These are phyloP conservation scores for Panonychus citri DNA, from an alignment of 1,140 invertebrate species.

Conservation along the genomic window DNA sequence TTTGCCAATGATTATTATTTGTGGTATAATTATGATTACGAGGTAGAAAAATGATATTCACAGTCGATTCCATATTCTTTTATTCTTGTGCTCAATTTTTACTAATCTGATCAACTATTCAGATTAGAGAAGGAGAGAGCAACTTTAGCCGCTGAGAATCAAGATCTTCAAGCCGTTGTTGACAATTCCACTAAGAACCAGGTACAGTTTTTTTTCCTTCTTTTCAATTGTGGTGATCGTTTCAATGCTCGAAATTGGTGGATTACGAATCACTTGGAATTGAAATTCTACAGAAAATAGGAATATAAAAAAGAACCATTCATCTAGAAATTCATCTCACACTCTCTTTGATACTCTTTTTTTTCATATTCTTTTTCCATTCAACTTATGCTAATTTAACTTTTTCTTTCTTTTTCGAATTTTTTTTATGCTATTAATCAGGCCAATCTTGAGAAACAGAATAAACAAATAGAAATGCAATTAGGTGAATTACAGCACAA, in stretches of 20 bases:
- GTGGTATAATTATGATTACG: too few relatives aligned
- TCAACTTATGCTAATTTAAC: not conserved
- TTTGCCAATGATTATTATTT: too few relatives aligned
- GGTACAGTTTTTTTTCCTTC: conserved; percentile 32
- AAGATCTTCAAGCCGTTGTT: conserved; percentile 62
- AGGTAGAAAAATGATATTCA: not conserved
- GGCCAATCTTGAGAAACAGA: conserved; percentile 87
- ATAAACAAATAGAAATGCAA: conserved; percentile 82
- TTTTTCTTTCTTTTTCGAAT: not conserved
- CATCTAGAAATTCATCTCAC: too few relatives aligned
- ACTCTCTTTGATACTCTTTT: not conserved
- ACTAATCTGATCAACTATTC: conserved; percentile 10
- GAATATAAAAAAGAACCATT: too few relatives aligned
- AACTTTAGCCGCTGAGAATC: conserved; percentile 70
- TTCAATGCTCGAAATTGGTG: too few relatives aligned
- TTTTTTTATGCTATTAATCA: conserved; percentile 20
- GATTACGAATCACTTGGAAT: too few relatives aligned
- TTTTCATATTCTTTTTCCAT: not conserved
- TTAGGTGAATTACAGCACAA: conserved; percentile 81
- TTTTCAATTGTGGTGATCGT: too few relatives aligned
- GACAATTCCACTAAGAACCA: conserved; percentile 60
- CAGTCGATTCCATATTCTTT: not conserved
- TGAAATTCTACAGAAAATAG: too few relatives aligned
- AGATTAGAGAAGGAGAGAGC: conserved; percentile 82
- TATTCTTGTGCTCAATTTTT: too few relatives aligned